Percentiles rank a stretch among this genome's conserved stretches.
Conservation (phyloP, 1,140 invertebrate genomes). For the Orius insidiosus region DNA sequence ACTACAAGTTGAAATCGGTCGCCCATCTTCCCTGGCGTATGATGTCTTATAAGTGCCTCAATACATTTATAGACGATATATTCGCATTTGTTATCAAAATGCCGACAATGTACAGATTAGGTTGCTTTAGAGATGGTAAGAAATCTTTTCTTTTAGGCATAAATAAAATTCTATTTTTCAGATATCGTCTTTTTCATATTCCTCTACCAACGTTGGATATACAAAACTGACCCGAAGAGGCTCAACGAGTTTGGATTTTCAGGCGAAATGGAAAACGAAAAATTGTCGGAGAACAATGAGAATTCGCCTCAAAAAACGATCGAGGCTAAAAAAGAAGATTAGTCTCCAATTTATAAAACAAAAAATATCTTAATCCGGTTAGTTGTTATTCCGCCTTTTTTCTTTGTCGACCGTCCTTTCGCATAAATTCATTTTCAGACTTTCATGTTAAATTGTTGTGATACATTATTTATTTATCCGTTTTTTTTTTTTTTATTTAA, state of each 20-base stretch:
- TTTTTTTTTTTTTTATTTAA: too few species aligned
- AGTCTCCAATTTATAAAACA: neutral
- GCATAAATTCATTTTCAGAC: too few species aligned
- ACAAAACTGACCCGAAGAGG: slow-evolving; percentile 82
- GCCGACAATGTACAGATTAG: slow-evolving; percentile 90
- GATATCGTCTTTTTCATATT: slow-evolving; percentile 98
- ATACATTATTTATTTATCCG: too few species aligned
- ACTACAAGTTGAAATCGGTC: slow-evolving; percentile 97
- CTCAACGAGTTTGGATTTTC: slow-evolving; percentile 94
- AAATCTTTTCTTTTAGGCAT: slow-evolving; percentile 10
- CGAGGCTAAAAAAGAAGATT: slow-evolving; percentile 17
- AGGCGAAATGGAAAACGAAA: slow-evolving; percentile 23
- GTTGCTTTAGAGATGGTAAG: slow-evolving; percentile 89
- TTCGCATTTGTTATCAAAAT: slow-evolving; percentile 99
- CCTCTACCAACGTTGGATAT: slow-evolving; percentile 96
- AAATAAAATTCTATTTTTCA: slow-evolving; percentile 29
- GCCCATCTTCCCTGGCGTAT: slow-evolving; percentile 98
- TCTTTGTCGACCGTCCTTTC: too few species aligned
- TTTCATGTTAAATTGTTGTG: too few species aligned
- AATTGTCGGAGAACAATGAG: neutral
- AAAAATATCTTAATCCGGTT: too few species aligned
- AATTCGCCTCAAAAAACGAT: slow-evolving; percentile 12
- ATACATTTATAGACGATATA: slow-evolving; percentile 99
- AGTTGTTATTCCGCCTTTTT: too few species aligned
- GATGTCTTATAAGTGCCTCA: slow-evolving; percentile 99